These are phyloP conservation scores for Alcis repandata DNA, from an alignment of 2,888 invertebrate species.

Conservation along the genomic window DNA sequence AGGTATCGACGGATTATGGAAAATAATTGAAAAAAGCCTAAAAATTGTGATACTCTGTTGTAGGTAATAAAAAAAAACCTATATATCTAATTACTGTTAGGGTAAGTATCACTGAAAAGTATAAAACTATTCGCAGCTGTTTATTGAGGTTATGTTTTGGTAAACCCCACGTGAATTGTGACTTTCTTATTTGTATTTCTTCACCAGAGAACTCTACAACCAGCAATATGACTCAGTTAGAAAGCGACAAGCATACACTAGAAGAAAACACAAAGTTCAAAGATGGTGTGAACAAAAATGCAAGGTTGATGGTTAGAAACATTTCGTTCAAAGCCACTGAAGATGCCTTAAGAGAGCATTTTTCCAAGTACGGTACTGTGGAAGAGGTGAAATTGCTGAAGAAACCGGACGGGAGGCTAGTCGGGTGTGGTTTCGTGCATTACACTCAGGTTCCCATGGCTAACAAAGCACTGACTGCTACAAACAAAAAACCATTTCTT, in stretches of 20 bases:
- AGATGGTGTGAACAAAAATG: constrained; percentile 74
- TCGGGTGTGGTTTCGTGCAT: constrained; percentile 96
- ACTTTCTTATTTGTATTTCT: not conserved
- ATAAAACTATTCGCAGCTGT: not conserved
- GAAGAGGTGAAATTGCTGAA: constrained; percentile 91
- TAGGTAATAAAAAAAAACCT: not conserved
- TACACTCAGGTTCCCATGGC: constrained; percentile 92
- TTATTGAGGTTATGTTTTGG: constrained; percentile 59
- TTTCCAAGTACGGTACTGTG: constrained; percentile 91
- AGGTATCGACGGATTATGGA: no score
- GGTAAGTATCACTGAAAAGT: not conserved
- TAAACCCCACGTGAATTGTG: constrained; percentile 53
- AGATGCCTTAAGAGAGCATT: constrained; percentile 89
- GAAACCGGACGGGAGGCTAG: constrained; percentile 90
- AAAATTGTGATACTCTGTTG: not conserved
- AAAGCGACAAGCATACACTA: constrained; percentile 34
- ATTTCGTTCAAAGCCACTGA: constrained; percentile 91
- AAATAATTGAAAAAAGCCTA: not conserved
- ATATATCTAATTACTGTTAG: not conserved
- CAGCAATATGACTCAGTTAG: constrained; percentile 56
- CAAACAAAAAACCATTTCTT: constrained; percentile 89
- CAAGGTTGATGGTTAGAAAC: constrained; percentile 89
- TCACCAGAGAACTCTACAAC: not conserved
- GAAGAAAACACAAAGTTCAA: constrained; percentile 64
- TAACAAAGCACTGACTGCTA: constrained; percentile 90